Evolutionary conservation across 2,888 invertebrate genomes (phyloP).

Genomic region (Trichopria drosophilae): DNA sequence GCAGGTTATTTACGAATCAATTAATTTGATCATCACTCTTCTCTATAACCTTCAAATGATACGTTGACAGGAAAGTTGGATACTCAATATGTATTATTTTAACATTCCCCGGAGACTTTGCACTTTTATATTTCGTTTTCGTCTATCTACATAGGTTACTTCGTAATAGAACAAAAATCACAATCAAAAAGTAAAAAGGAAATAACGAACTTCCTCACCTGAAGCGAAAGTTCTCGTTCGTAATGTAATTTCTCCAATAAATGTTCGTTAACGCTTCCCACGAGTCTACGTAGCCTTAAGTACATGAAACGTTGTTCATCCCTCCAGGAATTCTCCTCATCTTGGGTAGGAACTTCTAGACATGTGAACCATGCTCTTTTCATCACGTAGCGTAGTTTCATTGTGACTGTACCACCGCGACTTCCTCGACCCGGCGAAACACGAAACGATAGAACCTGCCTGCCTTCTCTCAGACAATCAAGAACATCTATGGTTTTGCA

Average conservation of each 20-base stretch:
- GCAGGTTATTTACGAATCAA: too few species aligned
- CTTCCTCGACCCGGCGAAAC: conserved; percentile 36
- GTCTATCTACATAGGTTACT: too few species aligned
- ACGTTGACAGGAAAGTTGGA: too few species aligned
- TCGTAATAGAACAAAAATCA: too few species aligned
- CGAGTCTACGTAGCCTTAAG: conserved; percentile 50
- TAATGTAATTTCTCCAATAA: conserved; percentile 46
- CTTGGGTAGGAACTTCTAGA: conserved; percentile 40
- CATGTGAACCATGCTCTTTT: conserved; percentile 54
- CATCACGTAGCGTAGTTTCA: conserved; percentile 51
- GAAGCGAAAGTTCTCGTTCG: conserved; percentile 41
- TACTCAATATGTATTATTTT: too few species aligned
- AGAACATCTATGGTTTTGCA: conserved; percentile 53
- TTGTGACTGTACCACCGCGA: conserved; percentile 40
- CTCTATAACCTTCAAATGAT: too few species aligned
- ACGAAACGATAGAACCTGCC: conserved; percentile 46
- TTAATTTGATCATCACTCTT: too few species aligned
- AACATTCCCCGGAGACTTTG: too few species aligned
- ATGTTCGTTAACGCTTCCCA: conserved; percentile 51
- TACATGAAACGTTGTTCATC: conserved; percentile 56
- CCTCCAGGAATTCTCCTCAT: conserved; percentile 49
- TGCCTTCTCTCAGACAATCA: conserved; percentile 52
- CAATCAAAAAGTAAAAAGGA: too few species aligned
- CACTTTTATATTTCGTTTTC: background rate
- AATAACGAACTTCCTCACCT: conserved; percentile 27